Evolutionary conservation across 2,888 invertebrate species (phyloP).

Genomic region (Phania funesta): DNA sequence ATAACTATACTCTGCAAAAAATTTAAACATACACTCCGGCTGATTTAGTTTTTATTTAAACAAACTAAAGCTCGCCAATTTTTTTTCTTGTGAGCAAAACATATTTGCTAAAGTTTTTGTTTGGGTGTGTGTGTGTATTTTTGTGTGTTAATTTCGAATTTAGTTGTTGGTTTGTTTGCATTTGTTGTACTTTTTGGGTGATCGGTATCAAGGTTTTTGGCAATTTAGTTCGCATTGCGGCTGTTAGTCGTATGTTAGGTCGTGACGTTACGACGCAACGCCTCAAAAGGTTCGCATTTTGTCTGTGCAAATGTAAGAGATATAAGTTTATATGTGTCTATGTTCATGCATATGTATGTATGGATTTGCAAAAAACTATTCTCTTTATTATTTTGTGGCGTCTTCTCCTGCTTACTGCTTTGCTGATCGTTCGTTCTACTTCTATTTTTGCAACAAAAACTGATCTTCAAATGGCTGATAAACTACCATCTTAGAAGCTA

Average conservation of each 20-base stretch:
- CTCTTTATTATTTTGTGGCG: slow-evolving; percentile 49
- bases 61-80: slow-evolving; percentile 56
- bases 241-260: slow-evolving; percentile 77
- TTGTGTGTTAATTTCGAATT: slow-evolving; percentile 42
- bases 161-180: slow-evolving; percentile 47
- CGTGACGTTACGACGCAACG: slow-evolving; percentile 69
- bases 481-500: slow-evolving; percentile 8
- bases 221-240: slow-evolving; percentile 76
- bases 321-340: background rate
- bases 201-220: slow-evolving; percentile 80
- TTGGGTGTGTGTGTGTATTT: slow-evolving; percentile 27
- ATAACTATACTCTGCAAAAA: slow-evolving; percentile 59
- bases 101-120: slow-evolving; percentile 21
- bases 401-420: slow-evolving; percentile 75
- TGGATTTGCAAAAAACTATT: slow-evolving; percentile 12
- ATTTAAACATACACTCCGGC: background rate
- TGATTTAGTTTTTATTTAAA: slow-evolving; percentile 32
- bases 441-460: slow-evolving; percentile 63
- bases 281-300: slow-evolving; percentile 28
- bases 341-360: background rate
- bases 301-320: slow-evolving; percentile 9
- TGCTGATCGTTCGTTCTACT: slow-evolving; percentile 70
- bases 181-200: slow-evolving; percentile 70
- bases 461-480: slow-evolving; percentile 41
- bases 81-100: slow-evolving; percentile 14